phyloP scores from a whole-genome alignment of 2,888 invertebrate species.

The Melitaea athalia region DNA sequence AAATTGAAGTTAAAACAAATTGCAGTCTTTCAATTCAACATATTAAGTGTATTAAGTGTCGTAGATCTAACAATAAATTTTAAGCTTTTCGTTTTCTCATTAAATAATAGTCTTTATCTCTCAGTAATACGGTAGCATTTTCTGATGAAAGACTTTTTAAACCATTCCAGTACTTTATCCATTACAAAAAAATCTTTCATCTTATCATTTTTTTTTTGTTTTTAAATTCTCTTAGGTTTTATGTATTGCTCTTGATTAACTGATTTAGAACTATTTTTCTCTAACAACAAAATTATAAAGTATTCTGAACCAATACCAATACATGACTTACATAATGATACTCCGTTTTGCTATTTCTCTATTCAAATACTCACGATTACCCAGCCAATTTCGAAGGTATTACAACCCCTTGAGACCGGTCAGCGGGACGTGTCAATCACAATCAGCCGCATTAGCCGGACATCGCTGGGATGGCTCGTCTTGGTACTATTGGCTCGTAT shows the following conservation, averaged over 20 bases:
- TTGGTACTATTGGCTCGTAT: conserved; percentile 61
- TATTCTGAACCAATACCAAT: background rate
- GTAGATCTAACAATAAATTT: no score
- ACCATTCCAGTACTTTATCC: no score
- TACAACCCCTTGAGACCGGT: conserved; percentile 33
- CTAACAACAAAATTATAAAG: no score
- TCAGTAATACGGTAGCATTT: no score
- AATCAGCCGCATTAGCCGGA: conserved; percentile 33
- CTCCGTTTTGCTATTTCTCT: background rate
- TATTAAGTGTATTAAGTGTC: background rate
- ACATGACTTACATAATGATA: background rate
- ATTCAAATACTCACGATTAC: conserved; percentile 10
- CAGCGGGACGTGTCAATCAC: conserved; percentile 38
- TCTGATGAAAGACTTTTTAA: no score
- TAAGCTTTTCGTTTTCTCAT: no score
- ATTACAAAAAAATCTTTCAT: no score
- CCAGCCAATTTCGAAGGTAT: conserved; percentile 33
- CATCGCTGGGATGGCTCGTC: conserved; percentile 36
- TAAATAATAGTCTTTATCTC: no score
- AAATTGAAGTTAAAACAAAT: background rate
- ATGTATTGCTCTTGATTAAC: no score
- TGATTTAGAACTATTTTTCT: no score
- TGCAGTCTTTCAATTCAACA: background rate
- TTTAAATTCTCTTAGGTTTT: no score
- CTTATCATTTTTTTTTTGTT: no score